These are phyloP conservation scores for Temnothorax rugatulus DNA, from an alignment of 2,888 invertebrate genomes.

Conservation along the genomic window DNA sequence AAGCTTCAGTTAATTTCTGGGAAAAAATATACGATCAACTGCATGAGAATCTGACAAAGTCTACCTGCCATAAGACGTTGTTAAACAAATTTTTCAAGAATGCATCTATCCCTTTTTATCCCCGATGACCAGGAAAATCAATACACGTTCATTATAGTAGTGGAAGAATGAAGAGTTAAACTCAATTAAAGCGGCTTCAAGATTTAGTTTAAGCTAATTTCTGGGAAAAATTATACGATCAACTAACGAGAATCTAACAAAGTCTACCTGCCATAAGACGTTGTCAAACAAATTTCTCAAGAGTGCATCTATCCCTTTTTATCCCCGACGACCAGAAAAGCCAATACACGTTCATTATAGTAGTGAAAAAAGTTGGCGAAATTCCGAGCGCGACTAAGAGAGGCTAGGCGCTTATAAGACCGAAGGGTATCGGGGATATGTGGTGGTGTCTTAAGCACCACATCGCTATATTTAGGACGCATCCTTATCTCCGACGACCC, in stretches of 20 bases:
- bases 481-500: constrained; percentile 74
- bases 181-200: not conserved
- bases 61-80: not conserved
- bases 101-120: constrained; percentile 8
- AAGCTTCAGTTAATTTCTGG: not conserved
- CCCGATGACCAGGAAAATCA: not conserved
- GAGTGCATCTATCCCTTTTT: constrained; percentile 3
- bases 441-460: constrained; percentile 70
- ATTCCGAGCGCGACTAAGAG: constrained; percentile 61
- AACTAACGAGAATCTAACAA: not conserved
- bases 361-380: constrained; percentile 47
- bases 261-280: not conserved
- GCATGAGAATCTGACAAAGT: not conserved
- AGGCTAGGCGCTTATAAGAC: constrained; percentile 57
- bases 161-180: constrained; percentile 23
- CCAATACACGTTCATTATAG: constrained; percentile 19
- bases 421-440: constrained; percentile 44
- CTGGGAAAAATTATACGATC: not conserved
- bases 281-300: constrained; percentile 21
- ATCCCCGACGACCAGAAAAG: not conserved
- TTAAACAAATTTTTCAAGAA: constrained; percentile 5
- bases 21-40: not conserved
- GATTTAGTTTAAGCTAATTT: not conserved
- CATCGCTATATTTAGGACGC: constrained; percentile 75
- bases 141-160: constrained; percentile 25